Conservation (phyloP, 2,888 invertebrate species). For the Hermaeophaga mercurialis region DNA sequence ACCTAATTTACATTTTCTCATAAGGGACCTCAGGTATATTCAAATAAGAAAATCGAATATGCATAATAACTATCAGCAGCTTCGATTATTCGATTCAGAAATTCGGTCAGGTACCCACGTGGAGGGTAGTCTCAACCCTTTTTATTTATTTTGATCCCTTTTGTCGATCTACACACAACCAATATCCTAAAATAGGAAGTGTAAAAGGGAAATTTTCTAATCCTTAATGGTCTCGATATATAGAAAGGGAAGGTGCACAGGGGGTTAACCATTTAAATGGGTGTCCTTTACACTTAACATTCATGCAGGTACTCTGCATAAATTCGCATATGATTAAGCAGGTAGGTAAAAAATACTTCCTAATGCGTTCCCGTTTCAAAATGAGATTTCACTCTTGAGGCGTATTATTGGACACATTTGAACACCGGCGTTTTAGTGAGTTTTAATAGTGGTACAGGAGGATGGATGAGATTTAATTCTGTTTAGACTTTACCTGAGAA, state of each 20-base stretch:
- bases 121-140: constrained; percentile 23
- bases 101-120: constrained; percentile 25
- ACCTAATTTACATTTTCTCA: constrained; percentile 57
- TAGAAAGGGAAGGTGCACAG: constrained; percentile 34
- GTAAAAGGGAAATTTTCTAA: constrained; percentile 32
- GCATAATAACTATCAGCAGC: constrained; percentile 57
- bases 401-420: constrained; percentile 17
- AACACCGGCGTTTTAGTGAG: not conserved
- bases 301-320: constrained; percentile 59
- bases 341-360: constrained; percentile 57
- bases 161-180: constrained; percentile 25
- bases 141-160: constrained; percentile 27
- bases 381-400: constrained; percentile 40
- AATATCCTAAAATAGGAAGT: constrained; percentile 20
- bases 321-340: constrained; percentile 59
- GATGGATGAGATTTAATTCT: constrained; percentile 24
- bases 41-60: constrained; percentile 58
- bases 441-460: constrained; percentile 30
- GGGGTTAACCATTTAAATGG: constrained; percentile 54
- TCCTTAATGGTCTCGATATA: constrained; percentile 32
- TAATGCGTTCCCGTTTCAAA: constrained; percentile 43
- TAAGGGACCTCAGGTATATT: constrained; percentile 54
- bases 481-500: constrained; percentile 30
- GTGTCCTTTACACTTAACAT: constrained; percentile 60
- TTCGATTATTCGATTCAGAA: constrained; percentile 24